Percentiles rank a stretch among this genome's conserved stretches.
phyloP scores from a whole-genome alignment of 1,140 invertebrate genomes.

The Philaenus spumarius region DNA sequence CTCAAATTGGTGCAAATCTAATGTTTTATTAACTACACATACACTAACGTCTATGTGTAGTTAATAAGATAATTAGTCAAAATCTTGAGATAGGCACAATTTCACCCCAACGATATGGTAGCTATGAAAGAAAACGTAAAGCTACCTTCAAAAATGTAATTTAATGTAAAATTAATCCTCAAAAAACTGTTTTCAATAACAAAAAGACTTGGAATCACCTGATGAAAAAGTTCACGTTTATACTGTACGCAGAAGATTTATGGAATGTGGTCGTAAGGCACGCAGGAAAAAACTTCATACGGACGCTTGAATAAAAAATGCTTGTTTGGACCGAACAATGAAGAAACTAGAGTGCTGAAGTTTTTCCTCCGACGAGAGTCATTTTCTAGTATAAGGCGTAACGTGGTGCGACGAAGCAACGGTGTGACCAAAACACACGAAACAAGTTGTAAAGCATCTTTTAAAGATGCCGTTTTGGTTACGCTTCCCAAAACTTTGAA shows the following conservation, averaged over 20 bases:
- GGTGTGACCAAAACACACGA: neutral
- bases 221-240: neutral
- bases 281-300: neutral
- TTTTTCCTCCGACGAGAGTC: neutral
- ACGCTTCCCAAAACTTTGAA: neutral
- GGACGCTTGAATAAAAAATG: neutral
- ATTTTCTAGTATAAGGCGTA: neutral
- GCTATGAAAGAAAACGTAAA: no score
- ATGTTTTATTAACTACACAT: no score
- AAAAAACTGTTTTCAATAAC: no score
- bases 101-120: no score
- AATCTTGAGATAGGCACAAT: no score
- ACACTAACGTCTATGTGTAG: no score
- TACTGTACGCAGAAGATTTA: neutral
- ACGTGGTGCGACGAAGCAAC: neutral
- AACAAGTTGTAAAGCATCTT: neutral
- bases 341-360: neutral
- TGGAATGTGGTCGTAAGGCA: neutral
- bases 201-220: neutral
- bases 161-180: no score
- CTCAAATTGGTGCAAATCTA: no score
- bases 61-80: no score
- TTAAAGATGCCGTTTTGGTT: neutral
- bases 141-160: no score
- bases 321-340: neutral